A percentile compares a stretch with the other conserved stretches of the same genome.
phyloP scores from a whole-genome alignment of 2,113 vertebrate genomes.

The Nansenia antarctica region DNA sequence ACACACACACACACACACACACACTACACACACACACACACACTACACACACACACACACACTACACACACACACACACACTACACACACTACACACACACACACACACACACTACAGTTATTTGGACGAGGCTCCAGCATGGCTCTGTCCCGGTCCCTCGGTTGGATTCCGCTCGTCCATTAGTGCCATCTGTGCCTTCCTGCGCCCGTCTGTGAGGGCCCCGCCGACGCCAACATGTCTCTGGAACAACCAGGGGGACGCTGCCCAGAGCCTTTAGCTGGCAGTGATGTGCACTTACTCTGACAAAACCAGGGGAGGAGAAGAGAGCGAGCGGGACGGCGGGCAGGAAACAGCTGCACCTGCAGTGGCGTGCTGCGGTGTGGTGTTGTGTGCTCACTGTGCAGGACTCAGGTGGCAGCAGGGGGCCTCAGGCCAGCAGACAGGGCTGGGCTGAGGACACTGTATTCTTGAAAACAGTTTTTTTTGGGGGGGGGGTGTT shows the following conservation, averaged over 20 bases:
- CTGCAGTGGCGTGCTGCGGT: constrained; percentile 44
- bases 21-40: too few relatives aligned
- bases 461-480: too few relatives aligned
- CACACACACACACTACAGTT: constrained; percentile 76
- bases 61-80: not conserved
- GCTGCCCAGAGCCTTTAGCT: constrained; percentile 77
- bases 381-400: constrained; percentile 17
- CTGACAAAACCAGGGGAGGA: constrained; percentile 56
- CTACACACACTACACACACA: constrained; percentile 32
- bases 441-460: not conserved
- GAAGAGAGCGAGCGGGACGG: not conserved
- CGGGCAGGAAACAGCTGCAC: constrained; percentile 76
- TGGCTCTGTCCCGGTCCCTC: constrained; percentile 88
- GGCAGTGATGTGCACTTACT: constrained; percentile 76
- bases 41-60: constrained; percentile 11
- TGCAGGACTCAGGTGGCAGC: constrained; percentile 41
- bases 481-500: too few relatives aligned
- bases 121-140: constrained; percentile 89
- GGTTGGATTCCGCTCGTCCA: constrained; percentile 98
- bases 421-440: constrained; percentile 30
- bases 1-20: not conserved
- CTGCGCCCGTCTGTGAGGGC: constrained; percentile 92
- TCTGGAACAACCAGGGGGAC: constrained; percentile 81
- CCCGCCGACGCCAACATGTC: constrained; percentile 90
- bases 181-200: constrained; percentile 98